Percentiles rank a stretch among this genome's conserved stretches.
phyloP scores from a whole-genome alignment of 1,140 invertebrate species.

The Scaptomyza montana region DNA sequence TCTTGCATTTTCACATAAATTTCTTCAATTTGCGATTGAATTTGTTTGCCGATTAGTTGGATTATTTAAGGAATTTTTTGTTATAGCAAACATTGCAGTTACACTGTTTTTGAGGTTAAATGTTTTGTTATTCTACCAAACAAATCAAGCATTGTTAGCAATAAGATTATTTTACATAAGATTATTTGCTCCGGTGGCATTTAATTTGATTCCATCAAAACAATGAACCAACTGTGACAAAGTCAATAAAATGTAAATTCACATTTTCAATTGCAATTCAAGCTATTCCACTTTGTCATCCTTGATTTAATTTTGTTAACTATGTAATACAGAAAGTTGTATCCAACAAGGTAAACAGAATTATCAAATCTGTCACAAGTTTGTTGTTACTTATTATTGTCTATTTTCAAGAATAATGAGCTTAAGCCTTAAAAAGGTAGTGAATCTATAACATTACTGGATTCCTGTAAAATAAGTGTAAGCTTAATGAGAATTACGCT shows the following conservation, averaged over 20 bases:
- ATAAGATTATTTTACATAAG: background rate
- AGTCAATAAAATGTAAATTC: slow-evolving; percentile 28
- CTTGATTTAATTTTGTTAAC: slow-evolving; percentile 13
- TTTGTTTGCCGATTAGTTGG: slow-evolving; percentile 1
- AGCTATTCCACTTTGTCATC: slow-evolving; percentile 4
- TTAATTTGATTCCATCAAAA: background rate
- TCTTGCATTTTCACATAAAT: slow-evolving; percentile 73
- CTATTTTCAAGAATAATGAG: background rate
- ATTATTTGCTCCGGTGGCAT: background rate
- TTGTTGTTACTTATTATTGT: slow-evolving; percentile 24
- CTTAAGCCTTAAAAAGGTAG: background rate
- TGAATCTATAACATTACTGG: background rate
- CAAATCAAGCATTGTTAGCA: slow-evolving; percentile 4
- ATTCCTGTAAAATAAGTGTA: background rate
- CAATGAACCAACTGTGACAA: background rate
- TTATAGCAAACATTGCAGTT: too few relatives aligned
- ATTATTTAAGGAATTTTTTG: background rate
- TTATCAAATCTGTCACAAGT: slow-evolving; percentile 28
- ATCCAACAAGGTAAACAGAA: slow-evolving; percentile 28
- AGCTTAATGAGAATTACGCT: background rate
- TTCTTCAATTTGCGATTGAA: slow-evolving; percentile 44
- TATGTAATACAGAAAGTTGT: slow-evolving; percentile 32
- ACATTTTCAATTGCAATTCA: slow-evolving; percentile 47
- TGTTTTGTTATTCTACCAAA: background rate
- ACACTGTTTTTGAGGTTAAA: too few relatives aligned